These are phyloP conservation scores for Sphaeridia pumilis DNA, from an alignment of 2,888 invertebrate genomes.

Conservation along the genomic window DNA sequence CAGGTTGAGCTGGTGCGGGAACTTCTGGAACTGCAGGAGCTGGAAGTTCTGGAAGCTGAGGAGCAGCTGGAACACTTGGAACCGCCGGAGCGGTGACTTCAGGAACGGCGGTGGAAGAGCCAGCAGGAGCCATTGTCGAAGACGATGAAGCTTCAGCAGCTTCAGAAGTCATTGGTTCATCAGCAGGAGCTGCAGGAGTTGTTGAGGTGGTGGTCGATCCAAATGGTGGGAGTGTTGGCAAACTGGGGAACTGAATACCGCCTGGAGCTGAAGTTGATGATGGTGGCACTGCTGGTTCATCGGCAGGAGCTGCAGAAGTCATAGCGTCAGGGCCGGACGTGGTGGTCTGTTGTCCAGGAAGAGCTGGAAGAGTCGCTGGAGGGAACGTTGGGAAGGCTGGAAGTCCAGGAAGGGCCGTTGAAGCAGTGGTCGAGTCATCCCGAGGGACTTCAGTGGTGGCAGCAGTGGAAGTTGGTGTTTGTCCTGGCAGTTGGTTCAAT, in stretches of 20 bases:
- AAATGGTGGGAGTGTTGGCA: slow-evolving; percentile 10
- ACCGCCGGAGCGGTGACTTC: neutral
- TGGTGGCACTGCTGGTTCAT: slow-evolving; percentile 2
- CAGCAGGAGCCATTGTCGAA: neutral
- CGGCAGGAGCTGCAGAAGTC: neutral
- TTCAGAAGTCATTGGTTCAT: neutral
- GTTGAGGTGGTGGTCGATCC: neutral
- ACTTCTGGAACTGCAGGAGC: neutral
- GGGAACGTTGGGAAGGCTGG: slow-evolving; percentile 9
- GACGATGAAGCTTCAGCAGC: neutral
- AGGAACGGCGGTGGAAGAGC: neutral
- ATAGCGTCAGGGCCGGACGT: neutral
- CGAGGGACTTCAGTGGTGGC: neutral
- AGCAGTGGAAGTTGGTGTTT: neutral
- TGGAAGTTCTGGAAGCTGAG: neutral
- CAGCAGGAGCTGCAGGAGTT: neutral
- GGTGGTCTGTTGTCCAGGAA: neutral
- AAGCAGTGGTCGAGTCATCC: neutral
- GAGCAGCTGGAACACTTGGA: neutral
- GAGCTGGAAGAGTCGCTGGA: neutral
- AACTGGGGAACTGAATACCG: slow-evolving; percentile 1
- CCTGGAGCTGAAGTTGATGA: slow-evolving; percentile 3
- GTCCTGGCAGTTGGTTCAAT: neutral
- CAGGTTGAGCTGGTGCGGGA: neutral
- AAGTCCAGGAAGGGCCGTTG: slow-evolving; percentile 1